Base-by-base conservation (phyloP, 2,888 invertebrate genomes). In the Laspeyria flexula region DNA sequence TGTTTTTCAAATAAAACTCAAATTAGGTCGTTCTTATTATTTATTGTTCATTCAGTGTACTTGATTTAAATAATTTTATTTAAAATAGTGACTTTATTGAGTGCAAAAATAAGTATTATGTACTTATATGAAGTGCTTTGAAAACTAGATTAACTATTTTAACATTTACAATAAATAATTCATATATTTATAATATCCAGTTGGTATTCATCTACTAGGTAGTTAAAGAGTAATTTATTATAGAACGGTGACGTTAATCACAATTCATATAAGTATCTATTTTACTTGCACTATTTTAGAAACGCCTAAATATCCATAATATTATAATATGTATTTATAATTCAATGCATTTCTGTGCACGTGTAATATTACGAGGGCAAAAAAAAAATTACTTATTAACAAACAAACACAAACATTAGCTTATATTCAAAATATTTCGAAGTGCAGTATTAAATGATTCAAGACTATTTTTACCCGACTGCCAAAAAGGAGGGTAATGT, bases 81-180 rank as follows among this genome's bases (percentile, higher is more conserved):
- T 87, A 89, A 89, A 89, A 89, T 89, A 88, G 90, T 90, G 88
- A 85, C 75, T 85, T 88, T 83, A 85, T 85, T 79, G 77, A 84
- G 90, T 91, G 90, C 90, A 89, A 89, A 88, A 90, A 89, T 90
- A 88, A 86, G 81, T 86, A 61, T 65, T 55, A 83, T 76, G 79
- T 86, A 81, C 78, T 78, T 84, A 84, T 75, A 81, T 83, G 82
- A 86, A 82, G 90, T 90, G 91, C 90, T 86, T 73, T 79, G 71
- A 79, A 81, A 84, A 81, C 73, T 83, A 83, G 75, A 75, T 73
- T 73, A 75, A 67, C 54, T 53, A 40, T 63, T 44, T 62, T 54
- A 70, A 39, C 54, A 46, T 70, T 60, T 49, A 67, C 39, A 43
- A 53, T 67, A 64, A 13, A 67, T 60, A 64, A 31, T 71, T 67